Evolutionary conservation across 2,113 vertebrate genomes (phyloP), one percentile per base, ranked within the genome.

Genomic region (Todiramphus saurophagus): DNA sequence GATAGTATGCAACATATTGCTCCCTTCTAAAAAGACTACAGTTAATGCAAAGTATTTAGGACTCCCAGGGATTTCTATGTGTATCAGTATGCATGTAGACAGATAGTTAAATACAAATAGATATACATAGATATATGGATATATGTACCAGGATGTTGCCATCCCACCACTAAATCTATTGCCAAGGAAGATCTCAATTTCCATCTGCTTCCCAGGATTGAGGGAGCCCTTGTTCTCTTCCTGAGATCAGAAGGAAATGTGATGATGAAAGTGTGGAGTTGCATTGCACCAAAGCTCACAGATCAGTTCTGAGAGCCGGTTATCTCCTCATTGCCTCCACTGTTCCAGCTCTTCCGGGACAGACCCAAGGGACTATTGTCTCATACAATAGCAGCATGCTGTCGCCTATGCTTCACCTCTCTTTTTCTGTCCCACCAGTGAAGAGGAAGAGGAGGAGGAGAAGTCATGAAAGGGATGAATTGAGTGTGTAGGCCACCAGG

Each of bases 1-100:
- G 3, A 30, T 3, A 20, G 1, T 10, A 33, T 2, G 3, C 15
- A 87, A 1, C 7, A 11, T 13, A 10, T 30, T 56, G 9, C 2
- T 51, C 6, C 2, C 12, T 78, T 89, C 33, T 39, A 39, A 84
- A 82, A 78, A 51, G 2, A 9, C 23, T 56, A 25, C 1, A 41
- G 7, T 33, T 43, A 43, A 68, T 25, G 30, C 9, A 81, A 84
- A 58, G 1, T 67, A 3, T 66, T 58, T 50, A 35, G 50, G 7
- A 33, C 11, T 63, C 17, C 14, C 41, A 33, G 8, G 14, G 24
- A 15, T 37, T 77, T 91, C 73, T 53, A 23, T 37, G 5, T 25
- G 10, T 33, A 66, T 50, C 16, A n/a, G 3, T 53, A 62, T 21
- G 0, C 4, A n/a, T 16, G 5, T 13, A 74, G 37, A 59, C 21